A percentile compares a stretch with the other conserved stretches of the same genome.
Conservation (phyloP, 2,888 invertebrate species). For the Panorpa germanica region DNA sequence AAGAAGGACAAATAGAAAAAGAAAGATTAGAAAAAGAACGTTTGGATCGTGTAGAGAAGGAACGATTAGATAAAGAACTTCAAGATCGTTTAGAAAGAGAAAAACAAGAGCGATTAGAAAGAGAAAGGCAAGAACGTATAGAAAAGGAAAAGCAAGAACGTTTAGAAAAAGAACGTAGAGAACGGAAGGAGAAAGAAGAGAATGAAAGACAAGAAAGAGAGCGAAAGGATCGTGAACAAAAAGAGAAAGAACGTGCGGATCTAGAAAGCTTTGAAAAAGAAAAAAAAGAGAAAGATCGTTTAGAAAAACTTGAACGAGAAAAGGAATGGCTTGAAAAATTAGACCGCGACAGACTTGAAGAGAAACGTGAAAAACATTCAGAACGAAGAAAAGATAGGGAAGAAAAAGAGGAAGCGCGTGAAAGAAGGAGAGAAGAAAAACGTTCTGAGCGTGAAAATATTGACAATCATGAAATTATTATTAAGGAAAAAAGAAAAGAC, state of each 20-base stretch:
- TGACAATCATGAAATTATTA: conserved; percentile 22
- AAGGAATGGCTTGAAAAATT: conserved; percentile 25
- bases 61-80: conserved; percentile 27
- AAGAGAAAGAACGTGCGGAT: conserved; percentile 21
- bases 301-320: conserved; percentile 19
- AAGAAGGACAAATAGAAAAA: conserved; percentile 17
- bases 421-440: conserved; percentile 19
- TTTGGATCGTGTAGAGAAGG: conserved; percentile 19
- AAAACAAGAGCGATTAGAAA: conserved; percentile 15
- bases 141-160: conserved; percentile 15
- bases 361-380: conserved; percentile 26
- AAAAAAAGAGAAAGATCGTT: conserved; percentile 18
- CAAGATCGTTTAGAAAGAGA: conserved; percentile 24
- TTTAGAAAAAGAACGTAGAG: conserved; percentile 16
- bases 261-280: conserved; percentile 16
- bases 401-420: conserved; percentile 18
- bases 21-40: conserved; percentile 19
- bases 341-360: conserved; percentile 24
- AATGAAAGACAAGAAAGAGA: conserved; percentile 22
- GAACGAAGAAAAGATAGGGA: conserved; percentile 20
- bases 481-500: conserved; percentile 22
- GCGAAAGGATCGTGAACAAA: conserved; percentile 18
- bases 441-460: conserved; percentile 26
- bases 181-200: conserved; percentile 17
- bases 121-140: conserved; percentile 14